Conservation (phyloP, 2,888 invertebrate species). For the Plebejus anna region DNA sequence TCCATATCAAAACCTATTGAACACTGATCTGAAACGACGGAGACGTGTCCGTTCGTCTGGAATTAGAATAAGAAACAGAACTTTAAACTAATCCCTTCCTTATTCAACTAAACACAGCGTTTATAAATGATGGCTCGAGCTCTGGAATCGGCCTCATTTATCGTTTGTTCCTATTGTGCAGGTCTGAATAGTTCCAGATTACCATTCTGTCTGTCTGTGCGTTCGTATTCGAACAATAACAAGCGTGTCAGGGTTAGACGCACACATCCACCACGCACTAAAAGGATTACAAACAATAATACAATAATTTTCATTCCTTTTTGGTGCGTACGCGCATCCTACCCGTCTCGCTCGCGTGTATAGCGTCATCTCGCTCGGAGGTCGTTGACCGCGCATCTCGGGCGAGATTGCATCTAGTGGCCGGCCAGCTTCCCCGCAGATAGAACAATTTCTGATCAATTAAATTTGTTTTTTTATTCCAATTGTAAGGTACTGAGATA, state of each 20-base stretch:
- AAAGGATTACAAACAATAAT: constrained; percentile 70
- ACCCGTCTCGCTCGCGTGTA: constrained; percentile 56
- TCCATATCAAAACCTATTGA: constrained; percentile 31
- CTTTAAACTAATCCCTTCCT: constrained; percentile 46
- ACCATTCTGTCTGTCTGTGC: constrained; percentile 49
- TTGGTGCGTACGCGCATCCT: constrained; percentile 77
- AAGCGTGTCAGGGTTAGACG: constrained; percentile 51
- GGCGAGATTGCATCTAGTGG: constrained; percentile 77
- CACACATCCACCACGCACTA: constrained; percentile 52
- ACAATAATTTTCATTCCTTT: constrained; percentile 76
- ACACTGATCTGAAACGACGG: constrained; percentile 37
- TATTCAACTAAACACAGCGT: constrained; percentile 23
- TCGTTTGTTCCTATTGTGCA: constrained; percentile 24
- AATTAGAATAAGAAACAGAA: constrained; percentile 56
- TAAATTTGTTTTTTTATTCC: constrained; percentile 46
- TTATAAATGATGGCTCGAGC: constrained; percentile 39
- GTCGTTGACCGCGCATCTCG: constrained; percentile 75
- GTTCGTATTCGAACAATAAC: constrained; percentile 36
- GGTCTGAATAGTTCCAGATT: constrained; percentile 40
- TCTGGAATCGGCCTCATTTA: constrained; percentile 29
- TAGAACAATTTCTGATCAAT: constrained; percentile 72
- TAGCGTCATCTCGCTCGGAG: constrained; percentile 59
- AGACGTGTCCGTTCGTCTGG: constrained; percentile 64
- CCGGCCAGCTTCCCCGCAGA: constrained; percentile 71
- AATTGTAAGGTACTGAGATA: background rate